Percentiles rank a stretch among this genome's conserved stretches.
phyloP scores from a whole-genome alignment of 2,797 vertebrate genomes.

The Lates japonicus region DNA sequence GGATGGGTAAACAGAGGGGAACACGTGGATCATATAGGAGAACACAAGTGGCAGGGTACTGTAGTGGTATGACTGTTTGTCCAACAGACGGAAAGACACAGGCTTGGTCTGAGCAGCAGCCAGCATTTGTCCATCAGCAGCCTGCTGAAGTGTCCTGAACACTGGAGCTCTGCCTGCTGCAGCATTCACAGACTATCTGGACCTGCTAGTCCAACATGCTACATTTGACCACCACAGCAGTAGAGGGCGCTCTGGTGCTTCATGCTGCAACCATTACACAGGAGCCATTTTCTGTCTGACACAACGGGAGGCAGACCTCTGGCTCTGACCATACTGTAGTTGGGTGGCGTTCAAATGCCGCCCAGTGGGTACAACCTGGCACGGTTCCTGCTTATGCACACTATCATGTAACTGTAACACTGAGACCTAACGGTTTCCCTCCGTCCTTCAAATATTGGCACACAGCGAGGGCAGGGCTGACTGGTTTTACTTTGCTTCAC shows the following conservation, averaged over 20 bases:
- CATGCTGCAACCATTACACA: constrained; percentile 25
- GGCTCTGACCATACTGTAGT: constrained; percentile 59
- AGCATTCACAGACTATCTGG: constrained; percentile 36
- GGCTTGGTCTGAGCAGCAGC: constrained; percentile 59
- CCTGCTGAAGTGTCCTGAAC: constrained; percentile 46
- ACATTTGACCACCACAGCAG: constrained; percentile 67
- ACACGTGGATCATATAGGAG: constrained; percentile 35
- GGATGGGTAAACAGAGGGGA: constrained; percentile 38
- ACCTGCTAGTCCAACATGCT: constrained; percentile 40
- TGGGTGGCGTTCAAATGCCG: constrained; percentile 67
- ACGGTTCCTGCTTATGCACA: constrained; percentile 76
- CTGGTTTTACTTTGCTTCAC: constrained; percentile 49
- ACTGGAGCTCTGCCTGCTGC: constrained; percentile 47
- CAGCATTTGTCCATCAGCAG: constrained; percentile 65
- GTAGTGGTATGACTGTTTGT: constrained; percentile 48
- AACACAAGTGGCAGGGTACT: constrained; percentile 32
- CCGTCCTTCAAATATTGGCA: constrained; percentile 73
- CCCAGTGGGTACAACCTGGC: constrained; percentile 67
- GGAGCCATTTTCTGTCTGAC: constrained; percentile 83
- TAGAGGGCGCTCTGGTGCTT: constrained; percentile 77
- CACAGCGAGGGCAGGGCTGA: constrained; percentile 58
- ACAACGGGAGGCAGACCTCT: constrained; percentile 55
- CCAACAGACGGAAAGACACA: constrained; percentile 40
- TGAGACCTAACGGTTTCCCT: constrained; percentile 68
- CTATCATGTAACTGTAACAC: constrained; percentile 75